Evolutionary conservation across 2,888 invertebrate genomes (phyloP), one percentile per base, ranked within the genome.

Genomic region (Andrena flavipes): DNA sequence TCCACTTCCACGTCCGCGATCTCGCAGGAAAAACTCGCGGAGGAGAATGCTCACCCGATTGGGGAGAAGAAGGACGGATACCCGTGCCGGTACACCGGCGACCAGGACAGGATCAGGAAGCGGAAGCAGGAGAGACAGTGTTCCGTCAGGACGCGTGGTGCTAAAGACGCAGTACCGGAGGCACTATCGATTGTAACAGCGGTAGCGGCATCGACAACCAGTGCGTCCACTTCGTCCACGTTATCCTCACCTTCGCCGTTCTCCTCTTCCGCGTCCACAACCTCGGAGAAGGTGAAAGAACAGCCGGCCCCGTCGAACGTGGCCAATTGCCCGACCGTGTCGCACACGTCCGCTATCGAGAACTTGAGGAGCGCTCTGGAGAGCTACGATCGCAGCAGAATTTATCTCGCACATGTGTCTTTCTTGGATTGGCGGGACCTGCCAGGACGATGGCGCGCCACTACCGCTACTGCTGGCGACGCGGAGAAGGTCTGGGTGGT

Each of bases 361-460:
- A 73, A 71, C 4, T 74, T 90, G 6, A 90, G 92, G 51, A 89
- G 79, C 60, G 87, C 90, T n/a, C 81, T 93, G 35, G 90, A 92
- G 80, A 92, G 89, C 60, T 94, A 93, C 87, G 92, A 92, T 16
- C 91, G 94, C 23, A 93, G 94, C 73, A 92, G 94, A 67, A 93
- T 94, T 59, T 94, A 94, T 86, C 90, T 93, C 62, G 94, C 93
- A 13, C 93, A 94, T 87, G 93, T 94, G 51, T 93, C 93, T 68
- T 93, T 93, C 71, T 89, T 94, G 60, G 94, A 94, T 86, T 94
- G 94, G 94, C 93, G 94, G 74, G 93, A 94, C 76, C 84, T 94
- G 48, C 94, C 94, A 0, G 94, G 92, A 26, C 89, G 89, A 56
- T 87, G 92, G 3, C 79, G 80, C 70, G 60, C 71, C 72, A 33